Conservation (phyloP, 2,797 vertebrate genomes). For the Gallinago stenura region DNA sequence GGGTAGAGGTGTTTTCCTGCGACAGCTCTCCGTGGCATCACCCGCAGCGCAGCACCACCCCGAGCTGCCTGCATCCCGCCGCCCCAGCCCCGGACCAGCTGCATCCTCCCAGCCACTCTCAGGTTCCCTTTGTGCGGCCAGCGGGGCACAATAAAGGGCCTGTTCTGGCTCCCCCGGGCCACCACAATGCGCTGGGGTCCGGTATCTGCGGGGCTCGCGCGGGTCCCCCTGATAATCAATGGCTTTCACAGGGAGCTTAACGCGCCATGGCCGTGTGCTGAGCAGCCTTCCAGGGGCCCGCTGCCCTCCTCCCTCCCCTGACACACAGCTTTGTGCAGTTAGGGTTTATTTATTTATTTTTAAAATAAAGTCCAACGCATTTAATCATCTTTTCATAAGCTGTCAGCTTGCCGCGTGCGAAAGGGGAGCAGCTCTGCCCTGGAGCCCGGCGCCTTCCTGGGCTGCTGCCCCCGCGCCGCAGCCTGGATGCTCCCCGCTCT, state of each 20-base stretch:
- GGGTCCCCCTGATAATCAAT: background rate
- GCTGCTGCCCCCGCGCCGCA: rapidly evolving
- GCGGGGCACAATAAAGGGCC: background rate
- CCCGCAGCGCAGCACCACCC: rapidly evolving
- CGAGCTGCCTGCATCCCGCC: rapidly evolving
- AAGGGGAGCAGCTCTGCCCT: background rate
- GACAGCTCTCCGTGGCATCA: rapidly evolving
- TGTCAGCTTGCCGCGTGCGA: background rate
- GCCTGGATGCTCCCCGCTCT: rapidly evolving
- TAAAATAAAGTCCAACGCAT: background rate
- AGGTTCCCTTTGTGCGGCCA: background rate
- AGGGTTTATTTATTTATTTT: background rate
- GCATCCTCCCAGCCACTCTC: rapidly evolving
- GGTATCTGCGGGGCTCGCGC: rapidly evolving
- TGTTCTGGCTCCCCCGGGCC: background rate
- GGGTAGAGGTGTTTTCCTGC: background rate
- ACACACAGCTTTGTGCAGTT: background rate
- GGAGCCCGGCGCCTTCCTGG: rapidly evolving
- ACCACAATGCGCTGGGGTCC: background rate
- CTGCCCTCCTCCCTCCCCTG: background rate
- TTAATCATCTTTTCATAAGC: slow-evolving; percentile 50
- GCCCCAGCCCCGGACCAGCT: background rate
- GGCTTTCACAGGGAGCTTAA: background rate
- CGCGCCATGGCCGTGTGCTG: background rate
- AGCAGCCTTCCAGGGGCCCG: background rate